phyloP scores from a whole-genome alignment of 2,888 invertebrate genomes.

The Mantis religiosa region DNA sequence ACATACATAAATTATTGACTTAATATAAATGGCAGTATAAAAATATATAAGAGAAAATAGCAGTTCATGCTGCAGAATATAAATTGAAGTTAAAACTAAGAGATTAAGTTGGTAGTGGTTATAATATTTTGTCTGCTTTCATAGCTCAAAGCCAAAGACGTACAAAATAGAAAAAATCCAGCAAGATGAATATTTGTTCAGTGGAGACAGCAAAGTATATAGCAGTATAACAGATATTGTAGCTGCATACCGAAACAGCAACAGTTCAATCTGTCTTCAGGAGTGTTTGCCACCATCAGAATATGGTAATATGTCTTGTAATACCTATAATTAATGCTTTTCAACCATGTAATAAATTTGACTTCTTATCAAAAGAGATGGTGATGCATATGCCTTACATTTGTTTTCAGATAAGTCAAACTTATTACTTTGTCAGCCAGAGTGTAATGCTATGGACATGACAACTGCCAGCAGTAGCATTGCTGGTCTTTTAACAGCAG shows the following conservation, averaged over 20 bases:
- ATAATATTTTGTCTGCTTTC: conserved; percentile 32
- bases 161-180: conserved; percentile 61
- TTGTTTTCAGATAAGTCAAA: conserved; percentile 61
- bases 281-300: conserved; percentile 83
- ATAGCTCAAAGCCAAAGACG: conserved; percentile 62
- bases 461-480: conserved; percentile 52
- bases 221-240: conserved; percentile 60
- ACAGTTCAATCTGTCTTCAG: conserved; percentile 57
- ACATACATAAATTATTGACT: too few species aligned
- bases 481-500: conserved; percentile 42
- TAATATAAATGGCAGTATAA: too few species aligned
- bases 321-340: conserved; percentile 12
- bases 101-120: neutral
- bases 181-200: conserved; percentile 54
- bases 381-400: conserved; percentile 11
- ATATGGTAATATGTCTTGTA: conserved; percentile 57
- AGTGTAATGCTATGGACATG: conserved; percentile 36
- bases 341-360: neutral
- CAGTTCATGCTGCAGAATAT: too few species aligned
- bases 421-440: conserved; percentile 60
- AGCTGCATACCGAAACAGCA: conserved; percentile 57
- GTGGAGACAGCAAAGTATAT: conserved; percentile 50
- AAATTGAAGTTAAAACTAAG: too few species aligned
- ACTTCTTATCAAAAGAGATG: neutral
- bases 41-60: too few species aligned